phyloP scores from a whole-genome alignment of 2,888 invertebrate species.

The Drosophila kuntzei region DNA sequence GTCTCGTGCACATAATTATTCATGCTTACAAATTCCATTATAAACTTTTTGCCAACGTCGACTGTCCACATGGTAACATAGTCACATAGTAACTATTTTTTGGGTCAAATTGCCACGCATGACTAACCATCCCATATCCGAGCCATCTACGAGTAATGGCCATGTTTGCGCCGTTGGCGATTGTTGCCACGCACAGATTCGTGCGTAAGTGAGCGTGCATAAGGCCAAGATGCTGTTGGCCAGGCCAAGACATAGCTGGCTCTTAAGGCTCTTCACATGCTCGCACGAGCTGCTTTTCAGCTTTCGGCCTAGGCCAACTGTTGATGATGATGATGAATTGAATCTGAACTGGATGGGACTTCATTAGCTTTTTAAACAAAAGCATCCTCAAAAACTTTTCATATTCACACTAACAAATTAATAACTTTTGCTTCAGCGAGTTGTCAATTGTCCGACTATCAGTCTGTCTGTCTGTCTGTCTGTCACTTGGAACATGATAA shows the following conservation, averaged over 20 bases:
- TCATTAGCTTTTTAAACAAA: conserved; percentile 44
- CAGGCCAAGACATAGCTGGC: background rate
- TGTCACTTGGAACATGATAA: conserved; percentile 41
- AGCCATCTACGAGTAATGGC: background rate
- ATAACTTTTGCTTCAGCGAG: conserved; percentile 15
- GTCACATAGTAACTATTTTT: background rate
- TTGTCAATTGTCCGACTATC: conserved; percentile 10
- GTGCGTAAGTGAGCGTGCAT: conserved; percentile 67
- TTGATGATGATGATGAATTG: conserved; percentile 38
- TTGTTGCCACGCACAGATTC: conserved; percentile 63
- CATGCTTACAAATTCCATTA: conserved; percentile 73
- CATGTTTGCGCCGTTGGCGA: conserved; percentile 31
- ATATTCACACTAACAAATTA: conserved; percentile 9
- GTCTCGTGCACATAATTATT: conserved; percentile 67
- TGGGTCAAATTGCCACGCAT: conserved; percentile 52
- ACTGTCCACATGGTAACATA: conserved; percentile 27
- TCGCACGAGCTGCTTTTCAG: conserved; percentile 52
- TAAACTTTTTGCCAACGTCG: conserved; percentile 58
- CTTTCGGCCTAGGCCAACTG: conserved; percentile 5
- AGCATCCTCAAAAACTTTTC: conserved; percentile 14
- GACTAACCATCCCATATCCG: conserved; percentile 20
- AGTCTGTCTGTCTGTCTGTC: conserved; percentile 24
- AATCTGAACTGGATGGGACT: conserved; percentile 26
- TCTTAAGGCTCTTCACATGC: conserved; percentile 21
- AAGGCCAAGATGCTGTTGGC: conserved; percentile 32